Conservation (phyloP, 2,888 invertebrate genomes). For the Drosophila suboccidentalis region DNA sequence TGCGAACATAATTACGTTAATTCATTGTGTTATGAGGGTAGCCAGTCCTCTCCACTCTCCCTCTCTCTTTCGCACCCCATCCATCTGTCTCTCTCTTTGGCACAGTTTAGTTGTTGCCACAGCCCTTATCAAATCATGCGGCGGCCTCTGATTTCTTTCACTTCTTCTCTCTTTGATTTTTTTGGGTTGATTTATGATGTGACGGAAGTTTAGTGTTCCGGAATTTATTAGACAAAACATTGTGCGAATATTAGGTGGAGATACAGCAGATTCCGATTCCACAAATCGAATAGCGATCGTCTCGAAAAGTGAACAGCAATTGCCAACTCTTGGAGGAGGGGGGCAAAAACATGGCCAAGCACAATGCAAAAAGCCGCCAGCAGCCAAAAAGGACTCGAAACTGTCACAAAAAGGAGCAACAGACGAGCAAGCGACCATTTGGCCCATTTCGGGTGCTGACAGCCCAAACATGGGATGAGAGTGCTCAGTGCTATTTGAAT, state of each 20-base stretch:
- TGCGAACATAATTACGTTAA: constrained; percentile 79
- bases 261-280: constrained; percentile 45
- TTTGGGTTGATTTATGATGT: constrained; percentile 70
- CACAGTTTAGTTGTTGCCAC: constrained; percentile 30
- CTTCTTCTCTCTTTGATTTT: constrained; percentile 13
- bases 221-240: constrained; percentile 79
- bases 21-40: constrained; percentile 70
- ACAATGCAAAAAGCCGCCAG: constrained; percentile 44
- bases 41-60: constrained; percentile 14
- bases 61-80: constrained; percentile 3
- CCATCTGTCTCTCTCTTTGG: not conserved
- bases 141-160: constrained; percentile 43
- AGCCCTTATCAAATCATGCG: constrained; percentile 61
- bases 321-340: constrained; percentile 36
- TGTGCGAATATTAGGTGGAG: constrained; percentile 28
- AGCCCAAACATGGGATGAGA: constrained; percentile 45
- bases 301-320: constrained; percentile 50
- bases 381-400: constrained; percentile 68
- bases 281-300: constrained; percentile 25
- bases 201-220: constrained; percentile 76
- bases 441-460: constrained; percentile 25
- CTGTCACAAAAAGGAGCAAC: constrained; percentile 72
- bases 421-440: constrained; percentile 43
- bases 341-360: constrained; percentile 19
- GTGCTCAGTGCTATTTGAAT: constrained; percentile 49